phyloP scores from a whole-genome alignment of 2,797 vertebrate genomes.

The Allobates femoralis region DNA sequence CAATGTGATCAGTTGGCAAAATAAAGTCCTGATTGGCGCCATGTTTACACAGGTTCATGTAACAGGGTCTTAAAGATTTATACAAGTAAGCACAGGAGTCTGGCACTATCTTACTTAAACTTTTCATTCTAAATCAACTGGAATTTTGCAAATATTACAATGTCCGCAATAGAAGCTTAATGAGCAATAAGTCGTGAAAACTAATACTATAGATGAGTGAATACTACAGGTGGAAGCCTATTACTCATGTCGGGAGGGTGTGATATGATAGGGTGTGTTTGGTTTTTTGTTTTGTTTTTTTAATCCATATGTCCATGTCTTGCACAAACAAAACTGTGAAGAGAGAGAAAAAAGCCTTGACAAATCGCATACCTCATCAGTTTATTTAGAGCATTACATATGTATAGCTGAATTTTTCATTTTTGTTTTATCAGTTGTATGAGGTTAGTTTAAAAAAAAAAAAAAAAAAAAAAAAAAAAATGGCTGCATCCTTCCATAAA shows the following conservation, averaged over 20 bases:
- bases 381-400: conserved; percentile 14
- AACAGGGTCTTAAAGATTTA: too few relatives aligned
- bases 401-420: neutral
- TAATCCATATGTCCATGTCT: conserved; percentile 62
- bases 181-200: neutral
- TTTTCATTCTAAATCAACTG: neutral
- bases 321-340: conserved; percentile 80
- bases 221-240: neutral
- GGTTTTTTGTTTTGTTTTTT: neutral
- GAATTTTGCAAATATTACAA: neutral
- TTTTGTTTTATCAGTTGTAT: neutral
- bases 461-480: too few relatives aligned
- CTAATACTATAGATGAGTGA: neutral
- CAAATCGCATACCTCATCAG: conserved; percentile 80
- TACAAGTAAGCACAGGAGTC: neutral
- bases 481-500: neutral
- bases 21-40: too few relatives aligned
- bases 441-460: too few relatives aligned
- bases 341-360: conserved; percentile 68
- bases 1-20: too few relatives aligned
- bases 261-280: neutral
- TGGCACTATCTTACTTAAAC: neutral
- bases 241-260: neutral
- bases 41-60: too few relatives aligned
- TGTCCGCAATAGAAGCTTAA: conserved; percentile 6